Percentiles rank a stretch among this genome's conserved stretches.
These are phyloP conservation scores for Abrostola triplasia DNA, from an alignment of 2,888 invertebrate genomes.

Conservation along the genomic window DNA sequence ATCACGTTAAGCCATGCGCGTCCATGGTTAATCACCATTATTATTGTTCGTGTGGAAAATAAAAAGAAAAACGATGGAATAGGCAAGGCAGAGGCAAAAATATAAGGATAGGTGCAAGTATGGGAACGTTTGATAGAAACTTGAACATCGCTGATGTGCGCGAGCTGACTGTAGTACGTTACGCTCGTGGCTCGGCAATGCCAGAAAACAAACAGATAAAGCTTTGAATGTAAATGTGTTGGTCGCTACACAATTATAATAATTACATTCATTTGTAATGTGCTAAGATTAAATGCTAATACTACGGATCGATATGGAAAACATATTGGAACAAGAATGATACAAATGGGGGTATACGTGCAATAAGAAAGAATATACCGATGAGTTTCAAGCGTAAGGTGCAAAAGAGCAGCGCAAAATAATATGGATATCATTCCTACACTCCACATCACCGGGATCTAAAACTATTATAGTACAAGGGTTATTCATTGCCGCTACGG, in stretches of 20 bases:
- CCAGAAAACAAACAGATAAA: conserved; percentile 89
- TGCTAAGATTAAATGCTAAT: conserved; percentile 67
- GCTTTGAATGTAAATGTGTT: conserved; percentile 76
- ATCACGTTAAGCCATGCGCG: conserved; percentile 80
- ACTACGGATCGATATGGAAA: conserved; percentile 65
- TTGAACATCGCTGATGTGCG: conserved; percentile 66
- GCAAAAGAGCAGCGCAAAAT: conserved; percentile 72
- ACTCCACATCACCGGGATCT: conserved; percentile 75
- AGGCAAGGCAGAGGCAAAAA: conserved; percentile 83
- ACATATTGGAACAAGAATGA: conserved; percentile 58
- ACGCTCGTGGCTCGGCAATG: conserved; percentile 82
- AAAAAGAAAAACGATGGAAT: conserved; percentile 69
- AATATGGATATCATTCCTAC: conserved; percentile 70
- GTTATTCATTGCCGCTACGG: conserved; percentile 76
- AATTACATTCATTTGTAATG: conserved; percentile 61
- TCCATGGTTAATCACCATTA: conserved; percentile 80
- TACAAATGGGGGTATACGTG: conserved; percentile 65
- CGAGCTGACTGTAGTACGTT: conserved; percentile 69
- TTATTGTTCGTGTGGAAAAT: conserved; percentile 64
- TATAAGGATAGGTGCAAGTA: conserved; percentile 84
- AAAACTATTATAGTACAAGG: conserved; percentile 69
- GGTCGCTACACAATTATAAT: conserved; percentile 63
- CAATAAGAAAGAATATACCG: conserved; percentile 62
- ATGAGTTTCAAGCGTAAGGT: conserved; percentile 71
- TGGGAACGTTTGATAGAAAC: conserved; percentile 66